Evolutionary conservation across 2,113 vertebrate genomes (phyloP).

Genomic region (Garra rufa): DNA sequence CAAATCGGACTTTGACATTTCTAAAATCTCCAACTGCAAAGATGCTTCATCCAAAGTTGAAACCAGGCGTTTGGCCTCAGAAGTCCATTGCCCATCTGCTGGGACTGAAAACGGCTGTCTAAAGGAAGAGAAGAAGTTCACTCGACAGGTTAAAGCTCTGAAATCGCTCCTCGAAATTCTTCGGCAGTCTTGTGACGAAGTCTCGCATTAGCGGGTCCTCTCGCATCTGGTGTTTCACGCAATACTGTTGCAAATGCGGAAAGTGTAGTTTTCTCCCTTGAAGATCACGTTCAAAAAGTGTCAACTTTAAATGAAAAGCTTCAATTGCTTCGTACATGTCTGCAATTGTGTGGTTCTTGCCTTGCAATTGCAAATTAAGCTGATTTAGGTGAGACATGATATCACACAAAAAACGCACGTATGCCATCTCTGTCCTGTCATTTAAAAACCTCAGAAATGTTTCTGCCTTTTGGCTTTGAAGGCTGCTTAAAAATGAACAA

Average conservation of each 20-base stretch:
- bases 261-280: slow-evolving; percentile 20
- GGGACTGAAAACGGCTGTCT: slow-evolving; percentile 26
- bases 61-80: slow-evolving; percentile 29
- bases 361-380: slow-evolving; percentile 8
- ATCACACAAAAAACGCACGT: no score
- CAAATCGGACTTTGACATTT: slow-evolving; percentile 40
- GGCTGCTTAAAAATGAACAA: no score
- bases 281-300: not conserved
- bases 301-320: slow-evolving; percentile 39
- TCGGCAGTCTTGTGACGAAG: slow-evolving; percentile 10
- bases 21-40: slow-evolving; percentile 37
- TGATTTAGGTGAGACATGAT: slow-evolving; percentile 3
- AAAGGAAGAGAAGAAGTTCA: slow-evolving; percentile 39
- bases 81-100: slow-evolving; percentile 46
- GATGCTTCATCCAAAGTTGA: slow-evolving; percentile 24
- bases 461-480: not conserved
- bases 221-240: slow-evolving; percentile 25
- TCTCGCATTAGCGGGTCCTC: slow-evolving; percentile 4
- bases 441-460: slow-evolving; percentile 13
- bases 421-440: no score
- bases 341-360: slow-evolving; percentile 23
- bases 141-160: slow-evolving; percentile 32
- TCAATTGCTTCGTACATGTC: slow-evolving; percentile 28
- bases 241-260: slow-evolving; percentile 27
- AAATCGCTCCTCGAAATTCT: slow-evolving; percentile 32